A percentile compares a stretch with the other conserved stretches of the same genome.
These are phyloP conservation scores for Drosophila paracracens DNA, from an alignment of 2,888 invertebrate species.

Conservation along the genomic window DNA sequence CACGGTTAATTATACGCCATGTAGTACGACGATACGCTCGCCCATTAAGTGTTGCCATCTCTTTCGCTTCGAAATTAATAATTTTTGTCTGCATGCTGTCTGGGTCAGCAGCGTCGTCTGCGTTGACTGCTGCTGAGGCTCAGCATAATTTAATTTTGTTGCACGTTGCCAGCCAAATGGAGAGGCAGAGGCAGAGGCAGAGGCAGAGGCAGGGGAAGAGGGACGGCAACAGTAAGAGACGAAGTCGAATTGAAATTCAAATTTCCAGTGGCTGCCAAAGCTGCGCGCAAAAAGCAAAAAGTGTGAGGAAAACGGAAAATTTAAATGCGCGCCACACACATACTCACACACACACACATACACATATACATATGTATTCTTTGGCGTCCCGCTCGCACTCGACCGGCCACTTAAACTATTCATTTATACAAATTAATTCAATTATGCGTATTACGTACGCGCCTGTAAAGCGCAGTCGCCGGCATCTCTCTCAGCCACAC, in stretches of 20 bases:
- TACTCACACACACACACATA: slow-evolving; percentile 51
- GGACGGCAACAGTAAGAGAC: neutral
- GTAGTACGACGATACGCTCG: slow-evolving; percentile 61
- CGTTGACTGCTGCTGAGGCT: slow-evolving; percentile 50
- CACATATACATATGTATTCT: slow-evolving; percentile 4
- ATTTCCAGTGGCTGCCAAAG: slow-evolving; percentile 65
- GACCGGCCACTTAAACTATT: slow-evolving; percentile 82
- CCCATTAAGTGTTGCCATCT: slow-evolving; percentile 51
- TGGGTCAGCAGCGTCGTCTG: slow-evolving; percentile 70
- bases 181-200: neutral
- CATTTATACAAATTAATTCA: slow-evolving; percentile 85
- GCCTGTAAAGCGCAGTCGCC: slow-evolving; percentile 79
- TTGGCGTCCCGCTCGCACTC: slow-evolving; percentile 59
- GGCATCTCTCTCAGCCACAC: slow-evolving; percentile 49
- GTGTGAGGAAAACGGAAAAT: slow-evolving; percentile 78
- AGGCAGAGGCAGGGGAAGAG: neutral
- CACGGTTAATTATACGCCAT: slow-evolving; percentile 81
- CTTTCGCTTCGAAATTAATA: slow-evolving; percentile 67
- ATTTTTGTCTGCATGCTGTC: slow-evolving; percentile 80
- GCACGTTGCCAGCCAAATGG: slow-evolving; percentile 55
- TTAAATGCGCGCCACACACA: slow-evolving; percentile 77
- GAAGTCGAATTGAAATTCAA: slow-evolving; percentile 76
- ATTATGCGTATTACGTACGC: slow-evolving; percentile 82
- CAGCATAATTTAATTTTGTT: slow-evolving; percentile 80
- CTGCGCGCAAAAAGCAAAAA: slow-evolving; percentile 41